phyloP scores from a whole-genome alignment of 2,797 vertebrate species.

The Paratrypauchen microcephalus region DNA sequence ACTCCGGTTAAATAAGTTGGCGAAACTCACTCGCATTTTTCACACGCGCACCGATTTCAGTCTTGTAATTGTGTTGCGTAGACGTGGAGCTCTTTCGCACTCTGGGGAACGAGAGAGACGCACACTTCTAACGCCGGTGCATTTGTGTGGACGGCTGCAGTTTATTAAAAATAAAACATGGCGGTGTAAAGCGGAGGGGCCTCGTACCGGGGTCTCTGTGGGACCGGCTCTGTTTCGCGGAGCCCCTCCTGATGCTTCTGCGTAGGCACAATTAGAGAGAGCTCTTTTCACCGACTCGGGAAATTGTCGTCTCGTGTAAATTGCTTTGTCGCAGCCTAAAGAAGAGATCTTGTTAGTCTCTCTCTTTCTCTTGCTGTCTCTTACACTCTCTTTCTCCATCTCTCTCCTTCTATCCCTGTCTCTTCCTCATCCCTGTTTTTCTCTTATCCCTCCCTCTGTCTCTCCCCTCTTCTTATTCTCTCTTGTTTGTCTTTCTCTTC shows the following conservation, averaged over 20 bases:
- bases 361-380: background rate
- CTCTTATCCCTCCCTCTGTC: background rate
- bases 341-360: constrained; percentile 72
- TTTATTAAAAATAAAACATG: constrained; percentile 20
- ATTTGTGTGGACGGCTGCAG: constrained; percentile 2
- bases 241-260: constrained; percentile 59
- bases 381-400: background rate
- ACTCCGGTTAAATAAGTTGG: background rate
- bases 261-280: constrained; percentile 71
- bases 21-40: background rate
- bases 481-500: background rate
- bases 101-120: background rate
- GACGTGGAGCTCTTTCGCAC: background rate
- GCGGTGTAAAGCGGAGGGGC: constrained; percentile 32
- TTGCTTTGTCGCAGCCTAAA: constrained; percentile 75
- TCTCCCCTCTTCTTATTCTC: background rate
- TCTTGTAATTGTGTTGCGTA: constrained; percentile 8
- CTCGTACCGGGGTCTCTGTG: constrained; percentile 33
- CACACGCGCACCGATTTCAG: background rate
- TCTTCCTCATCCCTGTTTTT: background rate
- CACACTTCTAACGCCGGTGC: background rate
- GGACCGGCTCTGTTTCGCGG: constrained; percentile 55
- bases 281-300: constrained; percentile 71
- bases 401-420: background rate
- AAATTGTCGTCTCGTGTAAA: constrained; percentile 77